A percentile compares a stretch with the other conserved stretches of the same genome.
phyloP scores from a whole-genome alignment of 2,113 vertebrate species.

The Vidua chalybeata region DNA sequence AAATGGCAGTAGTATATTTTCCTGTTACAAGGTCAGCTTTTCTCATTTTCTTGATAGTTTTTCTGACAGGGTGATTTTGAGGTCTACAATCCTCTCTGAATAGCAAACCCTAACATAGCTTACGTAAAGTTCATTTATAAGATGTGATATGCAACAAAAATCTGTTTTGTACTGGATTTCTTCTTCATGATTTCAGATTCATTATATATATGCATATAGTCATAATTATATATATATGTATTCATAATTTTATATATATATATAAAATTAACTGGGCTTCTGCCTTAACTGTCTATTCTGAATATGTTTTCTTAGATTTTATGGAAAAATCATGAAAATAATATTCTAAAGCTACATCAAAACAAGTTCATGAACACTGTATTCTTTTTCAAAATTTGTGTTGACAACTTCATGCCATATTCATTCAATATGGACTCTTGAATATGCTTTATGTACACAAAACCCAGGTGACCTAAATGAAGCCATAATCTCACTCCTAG shows the following conservation, averaged over 20 bases:
- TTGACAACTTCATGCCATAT: neutral
- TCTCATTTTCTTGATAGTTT: neutral
- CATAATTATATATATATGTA: too few species aligned
- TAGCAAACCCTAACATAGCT: neutral
- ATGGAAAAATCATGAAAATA: neutral
- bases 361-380: neutral
- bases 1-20: slow-evolving; percentile 16
- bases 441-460: neutral
- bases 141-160: neutral
- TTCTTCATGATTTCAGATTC: neutral
- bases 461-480: neutral
- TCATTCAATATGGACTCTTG: neutral
- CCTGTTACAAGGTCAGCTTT: slow-evolving; percentile 26
- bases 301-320: neutral
- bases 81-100: neutral
- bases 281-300: neutral
- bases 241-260: neutral
- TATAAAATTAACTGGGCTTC: neutral
- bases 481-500: neutral
- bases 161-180: neutral
- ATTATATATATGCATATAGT: neutral
- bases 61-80: neutral
- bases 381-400: neutral
- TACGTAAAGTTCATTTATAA: neutral
- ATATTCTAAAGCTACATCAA: neutral